Conservation (phyloP, 1,140 invertebrate genomes). For the Mamestra configurata region DNA sequence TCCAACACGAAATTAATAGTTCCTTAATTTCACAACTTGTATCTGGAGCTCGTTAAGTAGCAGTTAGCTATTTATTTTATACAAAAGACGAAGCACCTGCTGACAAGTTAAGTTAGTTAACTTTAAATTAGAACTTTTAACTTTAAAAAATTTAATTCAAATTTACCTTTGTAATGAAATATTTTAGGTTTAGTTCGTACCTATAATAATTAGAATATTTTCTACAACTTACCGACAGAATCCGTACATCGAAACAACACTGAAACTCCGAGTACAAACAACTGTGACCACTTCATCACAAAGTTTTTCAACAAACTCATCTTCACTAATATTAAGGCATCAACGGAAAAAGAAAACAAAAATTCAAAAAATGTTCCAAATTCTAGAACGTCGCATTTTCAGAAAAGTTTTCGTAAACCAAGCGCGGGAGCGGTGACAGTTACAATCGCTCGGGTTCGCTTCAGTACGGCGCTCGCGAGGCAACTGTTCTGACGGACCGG, state of each 20-base stretch:
- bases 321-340: conserved; percentile 4
- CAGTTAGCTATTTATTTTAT: conserved; percentile 26
- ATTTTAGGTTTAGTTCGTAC: not conserved
- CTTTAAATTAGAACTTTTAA: conserved; percentile 38
- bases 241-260: conserved; percentile 81
- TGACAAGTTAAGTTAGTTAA: conserved; percentile 41
- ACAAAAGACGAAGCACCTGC: conserved; percentile 27
- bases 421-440: conserved; percentile 4
- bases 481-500: conserved; percentile 41
- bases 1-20: not conserved
- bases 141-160: not conserved
- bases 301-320: conserved; percentile 53
- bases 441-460: conserved; percentile 21
- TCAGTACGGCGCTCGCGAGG: conserved; percentile 16
- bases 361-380: conserved; percentile 48
- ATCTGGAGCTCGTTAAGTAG: not conserved
- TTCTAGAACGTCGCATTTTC: conserved; percentile 40
- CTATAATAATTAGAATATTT: not conserved
- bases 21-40: too few relatives aligned
- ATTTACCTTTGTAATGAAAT: not conserved
- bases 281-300: conserved; percentile 74
- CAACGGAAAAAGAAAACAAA: not conserved
- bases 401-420: conserved; percentile 34
- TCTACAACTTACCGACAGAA: conserved; percentile 79
- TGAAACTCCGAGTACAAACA: conserved; percentile 80